Base-by-base conservation (phyloP, 2,113 vertebrate genomes). In the Monarcha castaneiventris region DNA sequence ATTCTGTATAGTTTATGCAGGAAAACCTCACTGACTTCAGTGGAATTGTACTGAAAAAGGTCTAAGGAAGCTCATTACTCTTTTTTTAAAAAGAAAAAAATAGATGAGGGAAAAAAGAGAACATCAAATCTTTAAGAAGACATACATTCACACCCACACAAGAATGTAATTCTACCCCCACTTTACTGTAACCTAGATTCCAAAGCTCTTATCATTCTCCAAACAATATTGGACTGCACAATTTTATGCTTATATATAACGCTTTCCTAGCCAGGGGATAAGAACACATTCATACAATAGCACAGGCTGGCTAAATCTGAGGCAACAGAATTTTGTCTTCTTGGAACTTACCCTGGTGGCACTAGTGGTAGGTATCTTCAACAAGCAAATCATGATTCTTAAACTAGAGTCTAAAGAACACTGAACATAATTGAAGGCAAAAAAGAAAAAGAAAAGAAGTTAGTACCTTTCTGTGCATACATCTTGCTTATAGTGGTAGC, bases 351-450 rank as follows among this genome's bases (percentile, higher is more conserved):
- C 99, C 98, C 99, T 98, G 73, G 99, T 99, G 91, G 99, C 99
- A 97, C 99, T 99, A 58, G 98, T 98, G 41, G 99, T 98, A 27
- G 99, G 99, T 93, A 99, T 99, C 98, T 99, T 99, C 97, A 99
- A 97, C 89, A 99, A 98, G 95, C 99, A 99, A 97, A 99, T 99
- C 98, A 99, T 99, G 94, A 99, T 99, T 97, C 99, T 99, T 96
- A 99, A 97, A 93, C 99, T 99, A 84, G 99, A 99, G 97, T 99
- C 99, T 97, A 99, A 98, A 88, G 98, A 99, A 98, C 99, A 99
- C 99, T 99, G 95, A 92, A 96, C 10, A 83, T 49, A 95, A 90
- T 86, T 48, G 17, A 92, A 90, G 11, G 35, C 16, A 87, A 22
- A 68, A 86, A 37, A 48, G 26, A 22, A 46, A 81, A 88, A 58